Conservation (phyloP, 2,888 invertebrate genomes). For the Hyles lineata region DNA sequence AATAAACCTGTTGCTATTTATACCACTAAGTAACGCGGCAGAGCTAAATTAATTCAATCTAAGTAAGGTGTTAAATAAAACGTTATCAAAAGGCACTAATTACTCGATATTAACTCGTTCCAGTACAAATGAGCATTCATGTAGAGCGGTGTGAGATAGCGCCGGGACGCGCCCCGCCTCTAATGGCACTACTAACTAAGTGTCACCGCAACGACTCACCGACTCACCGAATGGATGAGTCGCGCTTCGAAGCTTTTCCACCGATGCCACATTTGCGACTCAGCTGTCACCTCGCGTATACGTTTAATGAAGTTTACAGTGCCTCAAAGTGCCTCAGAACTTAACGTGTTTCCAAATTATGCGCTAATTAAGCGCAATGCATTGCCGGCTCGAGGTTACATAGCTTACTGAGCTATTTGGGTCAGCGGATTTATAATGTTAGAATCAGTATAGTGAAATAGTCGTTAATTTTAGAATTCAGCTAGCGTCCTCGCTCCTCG, state of each 20-base stretch:
- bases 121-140: conserved; percentile 74
- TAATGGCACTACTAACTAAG: conserved; percentile 78
- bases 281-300: conserved; percentile 54
- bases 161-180: conserved; percentile 60
- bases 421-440: conserved; percentile 47
- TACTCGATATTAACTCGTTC: conserved; percentile 75
- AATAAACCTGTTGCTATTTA: too few species aligned
- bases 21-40: too few species aligned
- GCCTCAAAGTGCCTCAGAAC: conserved; percentile 47
- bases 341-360: conserved; percentile 56
- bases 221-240: conserved; percentile 46
- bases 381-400: conserved; percentile 46
- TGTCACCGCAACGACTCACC: conserved; percentile 71
- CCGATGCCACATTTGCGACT: conserved; percentile 43
- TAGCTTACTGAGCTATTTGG: conserved; percentile 42
- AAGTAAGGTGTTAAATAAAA: background rate
- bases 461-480: conserved; percentile 21
- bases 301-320: conserved; percentile 62
- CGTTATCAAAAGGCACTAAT: conserved; percentile 53
- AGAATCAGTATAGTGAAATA: conserved; percentile 42
- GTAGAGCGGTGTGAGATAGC: conserved; percentile 64
- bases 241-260: conserved; percentile 43
- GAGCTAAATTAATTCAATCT: too few species aligned
- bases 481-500: conserved; percentile 17
- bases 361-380: conserved; percentile 58